Evolutionary conservation across 2,797 vertebrate species (phyloP), one percentile per base, ranked within the genome.

Genomic region (Rachycentron canadum): DNA sequence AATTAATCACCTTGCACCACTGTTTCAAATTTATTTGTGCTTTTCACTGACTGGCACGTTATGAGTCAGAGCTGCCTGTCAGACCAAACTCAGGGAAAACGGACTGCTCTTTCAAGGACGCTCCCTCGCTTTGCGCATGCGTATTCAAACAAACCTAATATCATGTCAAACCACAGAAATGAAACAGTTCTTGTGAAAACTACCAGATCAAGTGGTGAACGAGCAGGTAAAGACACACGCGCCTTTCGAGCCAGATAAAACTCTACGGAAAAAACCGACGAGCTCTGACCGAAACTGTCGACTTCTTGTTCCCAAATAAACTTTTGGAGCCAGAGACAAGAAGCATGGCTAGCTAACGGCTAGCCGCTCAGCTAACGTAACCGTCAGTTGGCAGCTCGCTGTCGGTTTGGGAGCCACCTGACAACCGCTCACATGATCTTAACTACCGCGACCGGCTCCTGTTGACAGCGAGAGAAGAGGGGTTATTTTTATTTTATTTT

Each of bases 401-500:
- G 76, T 71, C 59, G 19, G 76, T 75, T 55, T 9, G n/a, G 71
- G 74, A 90, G 70, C 80, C 93, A 87, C 89, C 87, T 92, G 89
- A 93, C 91, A 74, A 79, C 69, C 69, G 41, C 71, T 91, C 92
- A 92, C 91, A 83, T 92, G 93, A 92, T 73, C 70, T 21, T 0
- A 59, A 43, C 55, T 36, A 12, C 52, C 5, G 70, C 25, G 3
- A 8, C 1, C 16, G 57, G 28, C 23, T 38, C 12, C 45, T 2
- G n/a, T 16, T 21, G 30, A 61, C 57, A 1, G 4, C 50, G 16
- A 53, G 4, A 4, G 10, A 2, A 3, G 9, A n/a, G n/a, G n/a
- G n/a, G n/a, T n/a, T 8, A 45, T 21, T 8, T 21, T 3, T 7
- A n/a, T n/a, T n/a, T n/a, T n/a, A n/a, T n/a, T n/a, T n/a, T n/a